Conservation (phyloP, 2,113 vertebrate species). For the Phrynosoma blainvillii region DNA sequence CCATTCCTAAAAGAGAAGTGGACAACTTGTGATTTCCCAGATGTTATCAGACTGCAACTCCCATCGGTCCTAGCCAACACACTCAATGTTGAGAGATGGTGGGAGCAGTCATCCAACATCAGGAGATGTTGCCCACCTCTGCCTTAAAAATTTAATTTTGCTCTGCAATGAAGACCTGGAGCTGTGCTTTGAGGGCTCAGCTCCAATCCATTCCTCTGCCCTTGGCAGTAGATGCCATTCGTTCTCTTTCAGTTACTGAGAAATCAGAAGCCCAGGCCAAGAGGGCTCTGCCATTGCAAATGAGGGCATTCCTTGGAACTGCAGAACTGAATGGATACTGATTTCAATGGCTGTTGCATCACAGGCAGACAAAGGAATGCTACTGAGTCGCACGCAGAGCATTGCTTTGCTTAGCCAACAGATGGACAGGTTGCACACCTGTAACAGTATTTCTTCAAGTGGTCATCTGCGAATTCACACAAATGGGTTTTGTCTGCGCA, state of each 20-base stretch:
- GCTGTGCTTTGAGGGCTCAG: background rate
- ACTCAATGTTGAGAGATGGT: too few relatives aligned
- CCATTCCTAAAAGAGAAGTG: background rate
- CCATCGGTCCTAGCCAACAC: too few relatives aligned
- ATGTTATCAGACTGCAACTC: too few relatives aligned
- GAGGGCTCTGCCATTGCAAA: background rate
- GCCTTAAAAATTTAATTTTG: background rate
- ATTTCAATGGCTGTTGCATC: background rate
- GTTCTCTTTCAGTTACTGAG: constrained; percentile 3
- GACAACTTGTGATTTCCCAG: too few relatives aligned
- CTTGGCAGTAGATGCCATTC: background rate
- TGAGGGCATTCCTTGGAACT: background rate
- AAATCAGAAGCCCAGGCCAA: background rate
- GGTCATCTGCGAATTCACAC: too few relatives aligned
- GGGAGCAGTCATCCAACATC: too few relatives aligned
- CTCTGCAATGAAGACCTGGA: background rate
- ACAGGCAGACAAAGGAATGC: constrained; percentile 16
- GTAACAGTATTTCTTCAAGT: too few relatives aligned
- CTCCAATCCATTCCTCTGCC: background rate
- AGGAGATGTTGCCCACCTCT: too few relatives aligned
- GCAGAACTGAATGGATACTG: background rate
- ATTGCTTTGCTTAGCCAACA: background rate
- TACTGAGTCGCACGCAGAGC: background rate
- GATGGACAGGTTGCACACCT: too few relatives aligned
- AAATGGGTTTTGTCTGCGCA: too few relatives aligned